phyloP scores from a whole-genome alignment of 2,797 vertebrate genomes.

The Acanthurus leucopareius region DNA sequence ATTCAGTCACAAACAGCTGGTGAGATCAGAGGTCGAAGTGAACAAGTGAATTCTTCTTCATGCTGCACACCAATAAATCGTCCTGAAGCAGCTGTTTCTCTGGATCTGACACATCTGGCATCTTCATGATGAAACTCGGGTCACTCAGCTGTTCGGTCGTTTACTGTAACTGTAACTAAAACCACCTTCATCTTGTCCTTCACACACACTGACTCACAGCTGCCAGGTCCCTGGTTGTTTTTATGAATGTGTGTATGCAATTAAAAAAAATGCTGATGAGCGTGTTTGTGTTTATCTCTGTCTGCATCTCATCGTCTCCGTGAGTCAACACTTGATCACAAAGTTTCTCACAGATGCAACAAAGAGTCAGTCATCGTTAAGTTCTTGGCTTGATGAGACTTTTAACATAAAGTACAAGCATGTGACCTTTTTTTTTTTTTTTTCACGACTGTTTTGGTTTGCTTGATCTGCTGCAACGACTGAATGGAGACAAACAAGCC shows the following conservation, averaged over 20 bases:
- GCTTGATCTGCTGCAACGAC: slow-evolving; percentile 19
- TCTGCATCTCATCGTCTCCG: slow-evolving; percentile 38
- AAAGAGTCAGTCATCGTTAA: slow-evolving; percentile 5
- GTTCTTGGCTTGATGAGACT: slow-evolving; percentile 25
- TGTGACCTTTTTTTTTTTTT: slow-evolving; percentile 3
- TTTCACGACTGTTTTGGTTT: slow-evolving; percentile 27
- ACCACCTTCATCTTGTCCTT: slow-evolving; percentile 11
- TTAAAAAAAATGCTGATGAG: slow-evolving; percentile 36
- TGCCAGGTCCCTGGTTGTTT: slow-evolving; percentile 3
- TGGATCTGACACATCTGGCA: slow-evolving; percentile 4
- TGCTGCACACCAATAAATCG: not conserved
- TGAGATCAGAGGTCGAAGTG: not conserved
- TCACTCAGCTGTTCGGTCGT: not conserved
- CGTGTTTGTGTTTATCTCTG: slow-evolving; percentile 32
- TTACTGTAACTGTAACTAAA: not conserved
- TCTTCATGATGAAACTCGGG: not conserved
- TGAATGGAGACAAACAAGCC: slow-evolving; percentile 42
- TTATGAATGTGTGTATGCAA: slow-evolving; percentile 1
- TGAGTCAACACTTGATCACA: slow-evolving; percentile 39
- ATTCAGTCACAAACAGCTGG: not conserved
- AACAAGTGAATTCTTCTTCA: not conserved
- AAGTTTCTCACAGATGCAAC: slow-evolving; percentile 42
- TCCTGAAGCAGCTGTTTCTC: slow-evolving; percentile 7
- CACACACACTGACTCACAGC: slow-evolving; percentile 31
- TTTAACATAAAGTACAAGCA: slow-evolving; percentile 34